Conservation (phyloP, 2,113 vertebrate genomes). For the Mobula hypostoma region DNA sequence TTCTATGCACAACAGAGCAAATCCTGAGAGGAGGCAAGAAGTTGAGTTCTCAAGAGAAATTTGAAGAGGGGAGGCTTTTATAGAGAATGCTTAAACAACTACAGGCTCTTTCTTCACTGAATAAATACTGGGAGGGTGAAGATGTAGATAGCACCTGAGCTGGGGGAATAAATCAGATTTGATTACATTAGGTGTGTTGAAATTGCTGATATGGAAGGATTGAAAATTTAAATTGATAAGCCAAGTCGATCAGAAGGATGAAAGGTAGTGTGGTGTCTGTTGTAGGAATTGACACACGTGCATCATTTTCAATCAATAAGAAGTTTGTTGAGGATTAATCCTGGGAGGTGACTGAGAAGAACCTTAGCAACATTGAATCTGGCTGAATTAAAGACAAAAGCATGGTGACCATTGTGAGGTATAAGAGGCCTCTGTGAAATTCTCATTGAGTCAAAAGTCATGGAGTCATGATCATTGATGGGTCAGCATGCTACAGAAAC, state of each 20-base stretch:
- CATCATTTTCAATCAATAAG: neutral
- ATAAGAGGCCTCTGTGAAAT: neutral
- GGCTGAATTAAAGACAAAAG: neutral
- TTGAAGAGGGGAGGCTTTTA: neutral
- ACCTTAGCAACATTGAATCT: neutral
- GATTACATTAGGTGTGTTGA: neutral
- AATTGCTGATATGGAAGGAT: conserved; percentile 45
- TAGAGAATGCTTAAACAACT: neutral
- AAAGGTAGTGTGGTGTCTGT: neutral
- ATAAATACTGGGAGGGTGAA: neutral
- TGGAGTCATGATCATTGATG: no score
- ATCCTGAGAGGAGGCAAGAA: neutral
- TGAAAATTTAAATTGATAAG: conserved; percentile 46
- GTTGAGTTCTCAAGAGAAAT: neutral
- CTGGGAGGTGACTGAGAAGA: neutral
- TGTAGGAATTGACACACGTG: neutral
- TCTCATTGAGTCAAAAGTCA: neutral
- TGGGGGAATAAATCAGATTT: neutral
- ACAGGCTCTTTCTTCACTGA: neutral
- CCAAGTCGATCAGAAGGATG: neutral
- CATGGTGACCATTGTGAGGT: neutral
- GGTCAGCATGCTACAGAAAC: no score
- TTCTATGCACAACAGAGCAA: neutral
- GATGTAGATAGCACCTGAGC: neutral
- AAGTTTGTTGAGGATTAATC: neutral